Evolutionary conservation across 2,113 vertebrate genomes (phyloP).

Genomic region (Gobiocypris rarus): DNA sequence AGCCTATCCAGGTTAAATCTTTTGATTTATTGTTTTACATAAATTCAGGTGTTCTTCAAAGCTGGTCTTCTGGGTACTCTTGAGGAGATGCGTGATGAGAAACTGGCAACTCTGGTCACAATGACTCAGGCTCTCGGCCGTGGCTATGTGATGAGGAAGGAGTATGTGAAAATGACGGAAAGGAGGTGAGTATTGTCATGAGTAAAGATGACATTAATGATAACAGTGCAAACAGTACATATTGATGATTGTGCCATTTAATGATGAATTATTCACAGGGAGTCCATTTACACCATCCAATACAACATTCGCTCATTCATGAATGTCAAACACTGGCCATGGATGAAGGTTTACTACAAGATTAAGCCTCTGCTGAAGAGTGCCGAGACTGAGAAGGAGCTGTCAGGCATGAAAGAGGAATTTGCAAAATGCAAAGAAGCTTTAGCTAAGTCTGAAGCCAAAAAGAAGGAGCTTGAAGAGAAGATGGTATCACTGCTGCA

Average conservation of each 20-base stretch:
- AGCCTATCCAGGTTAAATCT: too few species aligned
- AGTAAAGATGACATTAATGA: too few species aligned
- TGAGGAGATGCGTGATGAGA: slow-evolving; percentile 89
- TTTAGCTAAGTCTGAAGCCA: slow-evolving; percentile 43
- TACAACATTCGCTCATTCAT: slow-evolving; percentile 59
- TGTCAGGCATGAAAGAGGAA: slow-evolving; percentile 52
- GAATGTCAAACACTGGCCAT: slow-evolving; percentile 60
- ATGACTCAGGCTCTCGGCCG: slow-evolving; percentile 83
- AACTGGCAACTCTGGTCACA: slow-evolving; percentile 82
- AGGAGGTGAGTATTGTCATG: too few species aligned
- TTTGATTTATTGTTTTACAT: background rate
- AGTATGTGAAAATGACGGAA: slow-evolving; percentile 58
- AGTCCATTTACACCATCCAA: slow-evolving; percentile 49
- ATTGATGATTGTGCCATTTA: too few species aligned
- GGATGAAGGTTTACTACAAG: slow-evolving; percentile 62
- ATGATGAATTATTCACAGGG: slow-evolving; percentile 84
- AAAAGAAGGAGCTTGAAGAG: slow-evolving; percentile 56
- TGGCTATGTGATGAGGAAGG: slow-evolving; percentile 77
- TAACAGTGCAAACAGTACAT: too few species aligned
- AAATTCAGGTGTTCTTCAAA: slow-evolving; percentile 85
- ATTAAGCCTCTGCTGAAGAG: slow-evolving; percentile 60
- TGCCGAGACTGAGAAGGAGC: slow-evolving; percentile 59
- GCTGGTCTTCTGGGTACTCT: slow-evolving; percentile 84
- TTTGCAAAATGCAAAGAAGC: slow-evolving; percentile 50
- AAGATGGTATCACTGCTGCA: slow-evolving; percentile 53